Conservation (phyloP, 2,888 invertebrate genomes). For the Lissonota sp. region DNA sequence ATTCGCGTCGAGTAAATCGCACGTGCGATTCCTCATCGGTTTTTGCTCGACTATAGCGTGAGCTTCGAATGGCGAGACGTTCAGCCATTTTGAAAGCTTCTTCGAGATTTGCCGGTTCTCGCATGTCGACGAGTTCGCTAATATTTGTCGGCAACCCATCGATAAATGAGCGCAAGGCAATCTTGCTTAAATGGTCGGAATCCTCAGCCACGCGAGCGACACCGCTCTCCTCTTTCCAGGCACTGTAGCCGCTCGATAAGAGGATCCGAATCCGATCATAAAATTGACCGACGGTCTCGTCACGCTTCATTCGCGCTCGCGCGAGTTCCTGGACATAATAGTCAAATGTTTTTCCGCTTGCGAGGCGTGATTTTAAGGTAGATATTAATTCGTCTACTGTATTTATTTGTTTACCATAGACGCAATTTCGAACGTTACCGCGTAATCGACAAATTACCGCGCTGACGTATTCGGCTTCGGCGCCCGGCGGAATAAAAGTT, state of each 20-base stretch:
- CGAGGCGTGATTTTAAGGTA: neutral
- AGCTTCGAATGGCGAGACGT: neutral
- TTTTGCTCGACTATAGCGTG: neutral
- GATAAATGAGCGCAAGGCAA: neutral
- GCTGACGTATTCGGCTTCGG: neutral
- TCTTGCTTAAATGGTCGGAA: neutral
- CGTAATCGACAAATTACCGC: slow-evolving; percentile 1
- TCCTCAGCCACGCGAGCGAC: neutral
- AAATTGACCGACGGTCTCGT: neutral
- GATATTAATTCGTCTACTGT: neutral
- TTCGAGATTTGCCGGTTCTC: neutral
- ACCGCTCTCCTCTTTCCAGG: neutral
- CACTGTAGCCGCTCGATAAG: neutral
- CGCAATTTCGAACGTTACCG: neutral
- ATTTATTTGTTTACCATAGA: neutral
- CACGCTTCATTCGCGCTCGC: neutral
- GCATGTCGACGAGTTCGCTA: neutral
- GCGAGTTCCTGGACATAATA: neutral
- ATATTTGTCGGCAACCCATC: neutral
- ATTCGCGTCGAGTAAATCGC: neutral
- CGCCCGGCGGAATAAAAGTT: neutral
- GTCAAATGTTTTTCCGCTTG: neutral
- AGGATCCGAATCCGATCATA: neutral
- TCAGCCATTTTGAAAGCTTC: neutral
- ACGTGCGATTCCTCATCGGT: neutral